These are phyloP conservation scores for Anseranas semipalmata DNA, from an alignment of 2,113 vertebrate genomes.

Conservation along the genomic window DNA sequence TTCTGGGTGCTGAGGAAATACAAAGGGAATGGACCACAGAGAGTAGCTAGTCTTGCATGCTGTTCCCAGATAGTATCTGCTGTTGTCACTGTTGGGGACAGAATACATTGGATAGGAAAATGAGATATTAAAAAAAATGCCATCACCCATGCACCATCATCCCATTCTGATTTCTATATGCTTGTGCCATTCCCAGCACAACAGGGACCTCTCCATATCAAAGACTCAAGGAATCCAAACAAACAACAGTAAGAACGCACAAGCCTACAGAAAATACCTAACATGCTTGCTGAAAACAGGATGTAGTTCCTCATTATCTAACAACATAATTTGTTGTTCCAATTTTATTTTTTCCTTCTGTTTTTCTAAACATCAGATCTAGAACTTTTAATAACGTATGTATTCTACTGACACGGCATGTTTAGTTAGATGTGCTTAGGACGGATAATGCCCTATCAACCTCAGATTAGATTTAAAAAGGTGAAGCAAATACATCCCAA, in stretches of 20 bases:
- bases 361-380: not conserved
- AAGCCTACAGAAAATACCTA: not conserved
- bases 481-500: not conserved
- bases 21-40: not conserved
- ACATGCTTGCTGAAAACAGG: not conserved
- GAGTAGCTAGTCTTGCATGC: not conserved
- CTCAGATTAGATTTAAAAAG: constrained; percentile 9
- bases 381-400: not conserved
- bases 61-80: not conserved
- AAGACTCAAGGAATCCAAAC: not conserved
- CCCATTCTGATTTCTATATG: not conserved
- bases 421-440: not conserved
- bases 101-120: not conserved
- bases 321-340: not conserved
- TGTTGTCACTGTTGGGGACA: not conserved
- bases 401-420: not conserved
- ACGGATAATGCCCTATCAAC: not conserved
- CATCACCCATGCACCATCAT: not conserved
- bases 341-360: not conserved
- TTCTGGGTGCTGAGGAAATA: not conserved
- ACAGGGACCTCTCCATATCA: not conserved
- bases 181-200: not conserved
- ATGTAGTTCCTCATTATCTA: not conserved
- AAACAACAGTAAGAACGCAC: not conserved
- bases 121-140: not conserved